These are phyloP conservation scores for Psittacula echo DNA, from an alignment of 2,797 vertebrate species.

Conservation along the genomic window DNA sequence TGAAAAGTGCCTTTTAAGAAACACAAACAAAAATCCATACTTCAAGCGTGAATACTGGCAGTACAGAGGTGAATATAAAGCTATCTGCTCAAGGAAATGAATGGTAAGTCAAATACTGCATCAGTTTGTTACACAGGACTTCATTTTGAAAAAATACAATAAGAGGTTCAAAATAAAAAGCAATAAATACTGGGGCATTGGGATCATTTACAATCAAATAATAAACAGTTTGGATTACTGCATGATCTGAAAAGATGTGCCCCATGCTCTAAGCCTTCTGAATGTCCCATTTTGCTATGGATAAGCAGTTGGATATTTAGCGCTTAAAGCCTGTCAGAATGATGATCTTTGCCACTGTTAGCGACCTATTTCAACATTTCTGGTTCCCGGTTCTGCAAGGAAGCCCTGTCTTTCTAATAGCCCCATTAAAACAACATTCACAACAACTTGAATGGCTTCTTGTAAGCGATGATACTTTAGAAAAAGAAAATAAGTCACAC, in stretches of 20 bases:
- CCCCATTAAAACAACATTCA: neutral
- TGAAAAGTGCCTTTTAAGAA: neutral
- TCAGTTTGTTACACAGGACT: neutral
- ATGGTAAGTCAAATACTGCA: neutral
- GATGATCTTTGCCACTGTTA: accelerated
- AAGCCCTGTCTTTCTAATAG: neutral
- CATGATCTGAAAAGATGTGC: accelerated
- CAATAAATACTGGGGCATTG: neutral
- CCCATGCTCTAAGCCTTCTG: neutral
- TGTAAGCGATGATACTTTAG: neutral
- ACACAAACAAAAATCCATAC: neutral
- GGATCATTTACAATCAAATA: neutral
- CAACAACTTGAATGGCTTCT: neutral
- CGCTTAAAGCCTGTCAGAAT: neutral
- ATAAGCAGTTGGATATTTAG: neutral
- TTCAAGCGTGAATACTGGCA: neutral
- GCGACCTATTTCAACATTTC: neutral
- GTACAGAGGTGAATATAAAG: neutral
- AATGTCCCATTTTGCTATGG: neutral
- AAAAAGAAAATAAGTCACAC: neutral
- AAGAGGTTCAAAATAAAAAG: neutral
- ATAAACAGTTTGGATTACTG: neutral
- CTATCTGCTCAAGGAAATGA: neutral
- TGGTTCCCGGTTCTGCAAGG: neutral
- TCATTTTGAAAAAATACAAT: neutral